Evolutionary conservation across 2,797 vertebrate genomes (phyloP).

Genomic region (Typhlichthys eigenmanni): DNA sequence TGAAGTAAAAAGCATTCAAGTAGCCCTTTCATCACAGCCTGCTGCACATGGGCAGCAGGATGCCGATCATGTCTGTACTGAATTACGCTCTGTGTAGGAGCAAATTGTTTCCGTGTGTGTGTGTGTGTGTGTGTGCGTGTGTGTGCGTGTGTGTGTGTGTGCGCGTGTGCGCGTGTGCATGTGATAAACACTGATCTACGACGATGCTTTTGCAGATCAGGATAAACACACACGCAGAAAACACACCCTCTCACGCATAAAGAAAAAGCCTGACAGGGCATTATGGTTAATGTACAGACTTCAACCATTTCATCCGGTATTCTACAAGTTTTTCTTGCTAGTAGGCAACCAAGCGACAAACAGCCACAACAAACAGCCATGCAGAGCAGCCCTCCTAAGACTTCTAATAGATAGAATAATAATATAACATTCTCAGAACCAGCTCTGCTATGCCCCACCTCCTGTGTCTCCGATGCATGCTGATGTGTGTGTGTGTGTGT

Average conservation of each 20-base stretch:
- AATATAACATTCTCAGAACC: conserved; percentile 54
- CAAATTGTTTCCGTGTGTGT: conserved; percentile 62
- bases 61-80: conserved; percentile 43
- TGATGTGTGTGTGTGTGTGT: conserved; percentile 24
- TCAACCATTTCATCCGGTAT: conserved; percentile 33
- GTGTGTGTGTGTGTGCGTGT: conserved; percentile 8
- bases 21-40: conserved; percentile 53
- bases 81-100: conserved; percentile 58
- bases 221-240: conserved; percentile 7
- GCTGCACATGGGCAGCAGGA: conserved; percentile 49
- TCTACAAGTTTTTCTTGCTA: conserved; percentile 15
- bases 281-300: conserved; percentile 42
- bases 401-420: conserved; percentile 56
- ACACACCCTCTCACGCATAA: conserved; percentile 3
- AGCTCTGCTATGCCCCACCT: conserved; percentile 46
- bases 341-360: conserved; percentile 18
- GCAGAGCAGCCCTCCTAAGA: conserved; percentile 33
- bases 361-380: conserved; percentile 38
- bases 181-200: conserved; percentile 1
- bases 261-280: conserved; percentile 16
- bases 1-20: conserved; percentile 60
- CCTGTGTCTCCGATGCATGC: conserved; percentile 38
- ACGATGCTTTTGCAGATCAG: background rate
- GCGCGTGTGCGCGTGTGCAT: no score
- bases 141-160: conserved; percentile 26